phyloP scores from a whole-genome alignment of 1,140 invertebrate genomes.

The Cotesia vestalis region DNA sequence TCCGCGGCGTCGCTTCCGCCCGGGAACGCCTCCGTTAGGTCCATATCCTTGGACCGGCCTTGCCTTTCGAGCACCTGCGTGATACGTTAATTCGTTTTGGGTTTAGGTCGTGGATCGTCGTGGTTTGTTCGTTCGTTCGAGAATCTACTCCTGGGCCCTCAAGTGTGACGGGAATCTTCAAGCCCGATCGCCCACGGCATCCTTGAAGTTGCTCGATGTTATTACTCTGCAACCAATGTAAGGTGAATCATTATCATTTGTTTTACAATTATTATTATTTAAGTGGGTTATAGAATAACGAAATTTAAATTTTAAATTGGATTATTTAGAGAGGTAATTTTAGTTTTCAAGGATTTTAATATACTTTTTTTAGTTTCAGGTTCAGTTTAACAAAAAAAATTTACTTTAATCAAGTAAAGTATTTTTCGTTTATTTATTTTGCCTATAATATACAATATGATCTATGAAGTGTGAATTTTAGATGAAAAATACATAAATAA shows the following conservation, averaged over 20 bases:
- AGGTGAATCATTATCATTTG: slow-evolving; percentile 29
- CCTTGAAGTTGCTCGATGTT: slow-evolving; percentile 38
- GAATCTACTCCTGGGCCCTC: slow-evolving; percentile 26
- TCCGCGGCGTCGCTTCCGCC: slow-evolving; percentile 65
- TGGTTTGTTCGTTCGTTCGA: not conserved
- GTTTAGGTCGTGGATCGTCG: not conserved
- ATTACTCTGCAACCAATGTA: slow-evolving; percentile 38
- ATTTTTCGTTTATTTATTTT: too few relatives aligned
- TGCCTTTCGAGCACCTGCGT: not conserved
- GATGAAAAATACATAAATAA: too few relatives aligned
- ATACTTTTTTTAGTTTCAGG: too few relatives aligned
- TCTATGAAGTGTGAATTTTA: too few relatives aligned
- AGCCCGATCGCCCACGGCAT: slow-evolving; percentile 48
- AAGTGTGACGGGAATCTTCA: slow-evolving; percentile 40
- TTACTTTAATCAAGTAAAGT: not conserved
- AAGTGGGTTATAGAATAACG: too few relatives aligned
- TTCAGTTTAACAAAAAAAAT: slow-evolving; percentile 1
- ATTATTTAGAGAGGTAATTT: too few relatives aligned
- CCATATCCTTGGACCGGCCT: slow-evolving; percentile 65
- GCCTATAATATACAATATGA: too few relatives aligned
- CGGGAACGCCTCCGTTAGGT: slow-evolving; percentile 80
- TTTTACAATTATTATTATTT: not conserved
- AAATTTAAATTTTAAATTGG: too few relatives aligned
- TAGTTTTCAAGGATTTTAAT: too few relatives aligned
- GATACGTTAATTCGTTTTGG: not conserved